Conservation (phyloP, 2,797 vertebrate genomes). For the Acrocephalus scirpaceus region DNA sequence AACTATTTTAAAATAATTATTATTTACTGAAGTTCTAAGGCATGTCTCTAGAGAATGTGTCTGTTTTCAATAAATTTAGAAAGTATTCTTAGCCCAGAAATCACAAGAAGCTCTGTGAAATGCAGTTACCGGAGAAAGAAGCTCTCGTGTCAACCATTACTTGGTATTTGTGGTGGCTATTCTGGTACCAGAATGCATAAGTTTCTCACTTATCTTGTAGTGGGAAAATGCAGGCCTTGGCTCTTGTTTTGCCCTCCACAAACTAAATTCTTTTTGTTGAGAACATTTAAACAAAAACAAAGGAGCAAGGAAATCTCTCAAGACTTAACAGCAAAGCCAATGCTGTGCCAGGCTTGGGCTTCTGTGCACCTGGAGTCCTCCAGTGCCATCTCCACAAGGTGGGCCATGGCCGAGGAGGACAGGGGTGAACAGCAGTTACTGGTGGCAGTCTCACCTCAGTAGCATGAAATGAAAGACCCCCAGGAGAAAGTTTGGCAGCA, state of each 20-base stretch:
- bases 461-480: background rate
- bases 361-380: background rate
- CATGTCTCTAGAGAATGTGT: background rate
- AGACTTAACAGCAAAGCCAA: rapidly evolving
- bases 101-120: conserved; percentile 1
- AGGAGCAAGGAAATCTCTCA: background rate
- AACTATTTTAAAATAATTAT: background rate
- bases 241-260: background rate
- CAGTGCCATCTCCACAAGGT: background rate
- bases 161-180: background rate
- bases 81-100: background rate
- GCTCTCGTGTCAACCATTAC: background rate
- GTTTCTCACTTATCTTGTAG: background rate
- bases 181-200: background rate
- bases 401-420: rapidly evolving
- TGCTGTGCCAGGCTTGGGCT: background rate
- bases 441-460: background rate
- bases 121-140: background rate
- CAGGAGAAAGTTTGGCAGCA: background rate
- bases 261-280: background rate
- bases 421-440: background rate
- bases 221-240: conserved; percentile 19
- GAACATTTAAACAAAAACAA: background rate
- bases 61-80: background rate
- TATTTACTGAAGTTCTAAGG: background rate